Percentiles rank a stretch among this genome's conserved stretches.
phyloP scores from a whole-genome alignment of 2,797 vertebrate genomes.

The Atherinosoma microstoma region DNA sequence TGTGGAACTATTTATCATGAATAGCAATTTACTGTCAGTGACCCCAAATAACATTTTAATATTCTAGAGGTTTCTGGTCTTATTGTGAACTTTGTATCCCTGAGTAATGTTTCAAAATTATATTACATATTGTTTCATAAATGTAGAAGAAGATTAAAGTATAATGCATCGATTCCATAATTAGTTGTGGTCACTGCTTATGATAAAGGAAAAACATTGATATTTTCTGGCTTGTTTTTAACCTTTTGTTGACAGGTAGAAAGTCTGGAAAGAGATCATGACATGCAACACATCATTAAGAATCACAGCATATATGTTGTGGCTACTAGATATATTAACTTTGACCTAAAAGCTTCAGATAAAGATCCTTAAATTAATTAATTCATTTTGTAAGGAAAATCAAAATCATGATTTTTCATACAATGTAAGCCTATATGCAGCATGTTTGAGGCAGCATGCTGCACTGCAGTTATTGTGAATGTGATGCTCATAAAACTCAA shows the following conservation, averaged over 20 bases:
- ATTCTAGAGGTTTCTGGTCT: background rate
- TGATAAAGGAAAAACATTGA: background rate
- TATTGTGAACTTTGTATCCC: background rate
- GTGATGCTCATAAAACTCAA: constrained; percentile 12
- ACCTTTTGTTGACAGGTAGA: background rate
- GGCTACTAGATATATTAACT: background rate
- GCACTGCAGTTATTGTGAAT: constrained; percentile 15
- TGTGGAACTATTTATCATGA: background rate
- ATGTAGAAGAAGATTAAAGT: background rate
- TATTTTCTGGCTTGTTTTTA: background rate
- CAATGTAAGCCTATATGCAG: background rate
- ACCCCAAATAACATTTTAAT: background rate
- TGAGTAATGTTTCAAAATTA: background rate
- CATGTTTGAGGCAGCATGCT: constrained; percentile 1
- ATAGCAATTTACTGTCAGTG: background rate
- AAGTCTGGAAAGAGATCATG: background rate
- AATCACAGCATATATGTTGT: background rate
- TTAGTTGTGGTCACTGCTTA: background rate
- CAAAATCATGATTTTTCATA: background rate
- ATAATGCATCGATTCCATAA: background rate
- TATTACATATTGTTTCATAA: background rate
- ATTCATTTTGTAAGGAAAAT: background rate
- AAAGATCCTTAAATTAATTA: background rate
- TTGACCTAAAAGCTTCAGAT: background rate
- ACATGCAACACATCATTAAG: background rate